Evolutionary conservation across 2,797 vertebrate genomes (phyloP).

Genomic region (Smutsia temminckii): DNA sequence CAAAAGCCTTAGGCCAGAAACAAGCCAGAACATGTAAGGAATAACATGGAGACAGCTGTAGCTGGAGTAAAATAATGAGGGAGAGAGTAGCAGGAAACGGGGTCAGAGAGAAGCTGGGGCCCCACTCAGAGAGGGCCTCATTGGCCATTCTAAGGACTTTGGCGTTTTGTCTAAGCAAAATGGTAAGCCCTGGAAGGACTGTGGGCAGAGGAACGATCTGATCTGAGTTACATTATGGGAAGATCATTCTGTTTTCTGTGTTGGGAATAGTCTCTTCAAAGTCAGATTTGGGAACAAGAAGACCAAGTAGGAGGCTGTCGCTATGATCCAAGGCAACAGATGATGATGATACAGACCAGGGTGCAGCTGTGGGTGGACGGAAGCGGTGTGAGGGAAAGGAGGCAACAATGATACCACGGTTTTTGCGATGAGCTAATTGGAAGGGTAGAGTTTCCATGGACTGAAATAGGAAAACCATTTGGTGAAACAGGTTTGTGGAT

Average conservation of each 20-base stretch:
- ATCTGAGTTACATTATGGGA: neutral
- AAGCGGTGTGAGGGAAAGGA: neutral
- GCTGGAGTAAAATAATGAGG: neutral
- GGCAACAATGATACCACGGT: neutral
- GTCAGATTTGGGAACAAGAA: neutral
- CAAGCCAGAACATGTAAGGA: neutral
- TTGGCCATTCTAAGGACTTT: neutral
- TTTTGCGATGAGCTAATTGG: neutral
- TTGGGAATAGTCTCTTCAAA: constrained; percentile 9
- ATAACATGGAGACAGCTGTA: neutral
- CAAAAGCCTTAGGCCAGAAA: neutral
- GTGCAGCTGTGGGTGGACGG: neutral
- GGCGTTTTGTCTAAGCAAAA: neutral
- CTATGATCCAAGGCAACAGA: neutral
- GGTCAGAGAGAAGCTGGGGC: neutral
- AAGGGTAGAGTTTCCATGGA: neutral
- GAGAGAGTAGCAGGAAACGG: neutral
- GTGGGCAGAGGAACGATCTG: neutral
- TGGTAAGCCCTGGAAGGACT: neutral
- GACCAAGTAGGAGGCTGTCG: neutral
- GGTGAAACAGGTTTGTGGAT: neutral
- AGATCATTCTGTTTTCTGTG: neutral
- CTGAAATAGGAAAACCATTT: neutral
- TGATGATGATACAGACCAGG: neutral
- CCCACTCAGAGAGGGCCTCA: neutral